Base-by-base conservation (phyloP, 2,888 invertebrate genomes). In the Apotomis betuletana region DNA sequence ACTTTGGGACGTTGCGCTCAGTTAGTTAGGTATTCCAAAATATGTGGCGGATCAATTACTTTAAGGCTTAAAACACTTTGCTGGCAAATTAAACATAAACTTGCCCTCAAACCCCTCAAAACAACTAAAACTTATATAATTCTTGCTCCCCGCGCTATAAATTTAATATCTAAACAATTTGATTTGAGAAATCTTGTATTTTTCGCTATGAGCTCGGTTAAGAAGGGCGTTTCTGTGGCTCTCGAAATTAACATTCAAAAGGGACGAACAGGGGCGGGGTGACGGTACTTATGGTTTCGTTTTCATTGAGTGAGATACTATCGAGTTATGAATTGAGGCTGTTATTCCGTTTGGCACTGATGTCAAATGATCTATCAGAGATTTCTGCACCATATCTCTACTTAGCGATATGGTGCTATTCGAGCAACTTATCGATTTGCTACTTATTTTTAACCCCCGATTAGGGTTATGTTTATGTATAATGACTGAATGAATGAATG, bases 201-300 rank as follows among this genome's bases (percentile, higher is more conserved):
- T 70, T 74, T 64, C 63, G 52, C 52, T 58, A 62, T 52, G 60
- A 36, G 63, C 63, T 38, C 27, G 59, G 62, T 27, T 13, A 57
- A 46, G 60, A 6, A 68, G 65, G 68, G 71, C 52, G 71, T 58
- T 60, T 55, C 60, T 51, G 64, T 46, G 64, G 68, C 60, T 27
- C 62, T 3, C 63, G 59, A 54, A 71, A 74, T 71, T 71, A 74
- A 68, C 69, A 71, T 69, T 71, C 61, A 71, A 68, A 68, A 68
- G 63, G 62, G 49, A 58, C 38, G 65, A 54, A 51, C 58, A 13
- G n/a, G 64, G 70, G 49, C 67, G 67, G 51, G n/a, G 5, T 52
- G n/a, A 51, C 67, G 10, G 12, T 71, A 71, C 71, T 65, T 38
- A 52, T 65, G 27, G 8, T 36, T 27, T 36, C 13, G 46, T 38